phyloP scores from a whole-genome alignment of 2,888 invertebrate genomes.

The Tryphoninae sp. region DNA sequence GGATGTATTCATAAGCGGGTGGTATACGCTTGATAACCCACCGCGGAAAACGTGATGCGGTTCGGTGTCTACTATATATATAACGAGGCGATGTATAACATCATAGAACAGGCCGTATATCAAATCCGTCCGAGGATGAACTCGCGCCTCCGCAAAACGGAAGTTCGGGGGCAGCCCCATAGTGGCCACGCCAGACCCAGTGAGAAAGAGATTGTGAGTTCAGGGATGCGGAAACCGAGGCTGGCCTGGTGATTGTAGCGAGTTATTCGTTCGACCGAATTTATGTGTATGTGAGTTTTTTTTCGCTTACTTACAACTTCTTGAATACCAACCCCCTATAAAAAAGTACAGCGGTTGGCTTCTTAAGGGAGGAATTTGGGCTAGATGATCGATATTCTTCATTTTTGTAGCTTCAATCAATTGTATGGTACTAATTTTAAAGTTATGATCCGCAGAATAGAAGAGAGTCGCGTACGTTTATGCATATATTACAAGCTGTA shows the following conservation, averaged over 20 bases:
- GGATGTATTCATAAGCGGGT: conserved; percentile 38
- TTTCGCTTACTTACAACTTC: not conserved
- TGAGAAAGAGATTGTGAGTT: conserved; percentile 54
- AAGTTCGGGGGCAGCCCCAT: conserved; percentile 51
- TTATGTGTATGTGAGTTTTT: not conserved
- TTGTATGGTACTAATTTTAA: too few species aligned
- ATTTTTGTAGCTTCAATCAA: too few species aligned
- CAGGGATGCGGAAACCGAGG: conserved; percentile 9
- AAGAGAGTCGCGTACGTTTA: too few species aligned
- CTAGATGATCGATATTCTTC: too few species aligned
- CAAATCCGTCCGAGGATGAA: conserved; percentile 72
- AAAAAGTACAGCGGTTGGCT: not conserved
- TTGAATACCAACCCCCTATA: not conserved
- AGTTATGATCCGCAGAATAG: too few species aligned
- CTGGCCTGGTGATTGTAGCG: not conserved
- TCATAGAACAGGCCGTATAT: conserved; percentile 71
- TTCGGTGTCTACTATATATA: conserved; percentile 10
- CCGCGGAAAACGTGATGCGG: conserved; percentile 48
- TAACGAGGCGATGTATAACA: conserved; percentile 65
- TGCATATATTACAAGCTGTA: too few species aligned
- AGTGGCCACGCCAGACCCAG: conserved; percentile 50
- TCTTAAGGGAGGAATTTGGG: too few species aligned
- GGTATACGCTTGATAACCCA: conserved; percentile 7
- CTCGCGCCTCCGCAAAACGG: conserved; percentile 38
- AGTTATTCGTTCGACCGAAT: conserved; percentile 16